phyloP scores from a whole-genome alignment of 2,797 vertebrate species.

The Mycteria americana region DNA sequence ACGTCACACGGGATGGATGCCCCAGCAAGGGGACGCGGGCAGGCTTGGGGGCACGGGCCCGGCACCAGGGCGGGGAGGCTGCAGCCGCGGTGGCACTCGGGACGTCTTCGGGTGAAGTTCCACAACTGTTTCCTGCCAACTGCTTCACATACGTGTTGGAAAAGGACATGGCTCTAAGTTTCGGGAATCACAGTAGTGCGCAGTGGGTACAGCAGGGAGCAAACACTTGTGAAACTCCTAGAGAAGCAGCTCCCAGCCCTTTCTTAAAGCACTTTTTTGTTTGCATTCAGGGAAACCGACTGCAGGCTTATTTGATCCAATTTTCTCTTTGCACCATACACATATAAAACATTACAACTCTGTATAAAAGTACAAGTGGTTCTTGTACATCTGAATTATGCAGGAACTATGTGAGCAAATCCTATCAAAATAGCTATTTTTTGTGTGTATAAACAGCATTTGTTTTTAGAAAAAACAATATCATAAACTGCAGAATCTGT shows the following conservation, averaged over 20 bases:
- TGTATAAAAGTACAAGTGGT: constrained; percentile 82
- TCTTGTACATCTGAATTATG: constrained; percentile 79
- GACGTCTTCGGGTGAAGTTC: constrained; percentile 6
- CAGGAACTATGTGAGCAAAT: constrained; percentile 81
- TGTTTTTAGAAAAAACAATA: constrained; percentile 84
- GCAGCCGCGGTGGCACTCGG: background rate
- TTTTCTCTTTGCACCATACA: constrained; percentile 81
- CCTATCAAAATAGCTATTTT: constrained; percentile 85
- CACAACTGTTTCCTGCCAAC: constrained; percentile 69
- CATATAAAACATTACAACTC: constrained; percentile 80
- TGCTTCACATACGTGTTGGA: constrained; percentile 68
- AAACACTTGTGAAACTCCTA: constrained; percentile 67
- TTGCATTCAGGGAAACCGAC: constrained; percentile 72
- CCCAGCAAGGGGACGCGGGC: background rate
- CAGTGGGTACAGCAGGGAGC: constrained; percentile 69
- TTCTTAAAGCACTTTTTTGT: constrained; percentile 72
- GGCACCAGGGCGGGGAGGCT: background rate
- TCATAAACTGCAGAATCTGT: constrained; percentile 86
- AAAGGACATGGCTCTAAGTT: constrained; percentile 71
- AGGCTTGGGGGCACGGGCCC: background rate
- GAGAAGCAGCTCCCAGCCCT: constrained; percentile 68
- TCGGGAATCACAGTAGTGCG: constrained; percentile 75
- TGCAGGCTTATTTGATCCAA: constrained; percentile 76
- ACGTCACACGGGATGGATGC: background rate
- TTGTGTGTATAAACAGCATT: constrained; percentile 81